phyloP scores from a whole-genome alignment of 1,140 invertebrate genomes.

The Cyphomyrmex costatus region DNA sequence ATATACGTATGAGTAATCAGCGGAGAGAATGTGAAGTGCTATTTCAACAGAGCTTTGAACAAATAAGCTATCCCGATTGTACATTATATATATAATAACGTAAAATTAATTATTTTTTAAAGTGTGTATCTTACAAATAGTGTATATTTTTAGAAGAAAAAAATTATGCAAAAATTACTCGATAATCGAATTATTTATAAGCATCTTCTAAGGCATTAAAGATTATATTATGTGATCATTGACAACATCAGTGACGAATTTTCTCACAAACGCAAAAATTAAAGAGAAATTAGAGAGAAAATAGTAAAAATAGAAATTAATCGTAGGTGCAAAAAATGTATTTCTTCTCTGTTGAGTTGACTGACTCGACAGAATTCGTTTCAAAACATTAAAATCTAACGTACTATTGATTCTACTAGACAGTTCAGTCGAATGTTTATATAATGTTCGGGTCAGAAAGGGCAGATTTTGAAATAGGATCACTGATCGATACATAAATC shows the following conservation, averaged over 20 bases:
- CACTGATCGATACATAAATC: constrained; percentile 24
- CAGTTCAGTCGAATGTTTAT: background rate
- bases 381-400: background rate
- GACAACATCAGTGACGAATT: background rate
- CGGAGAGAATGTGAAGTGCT: background rate
- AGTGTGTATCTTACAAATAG: background rate
- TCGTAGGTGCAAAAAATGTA: background rate
- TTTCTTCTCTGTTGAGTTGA: background rate
- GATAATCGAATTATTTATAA: background rate
- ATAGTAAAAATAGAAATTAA: background rate
- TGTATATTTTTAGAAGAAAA: background rate
- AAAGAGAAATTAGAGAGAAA: background rate
- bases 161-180: constrained; percentile 10
- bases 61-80: background rate
- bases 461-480: constrained; percentile 40
- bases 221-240: constrained; percentile 15
- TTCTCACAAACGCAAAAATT: background rate
- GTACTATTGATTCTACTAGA: background rate
- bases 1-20: background rate
- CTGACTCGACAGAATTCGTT: background rate
- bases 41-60: background rate
- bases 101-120: background rate
- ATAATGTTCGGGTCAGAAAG: constrained; percentile 30
- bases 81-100: background rate
- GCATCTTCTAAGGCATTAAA: background rate